These are phyloP conservation scores for Phania funesta DNA, from an alignment of 2,888 invertebrate species.

Conservation along the genomic window DNA sequence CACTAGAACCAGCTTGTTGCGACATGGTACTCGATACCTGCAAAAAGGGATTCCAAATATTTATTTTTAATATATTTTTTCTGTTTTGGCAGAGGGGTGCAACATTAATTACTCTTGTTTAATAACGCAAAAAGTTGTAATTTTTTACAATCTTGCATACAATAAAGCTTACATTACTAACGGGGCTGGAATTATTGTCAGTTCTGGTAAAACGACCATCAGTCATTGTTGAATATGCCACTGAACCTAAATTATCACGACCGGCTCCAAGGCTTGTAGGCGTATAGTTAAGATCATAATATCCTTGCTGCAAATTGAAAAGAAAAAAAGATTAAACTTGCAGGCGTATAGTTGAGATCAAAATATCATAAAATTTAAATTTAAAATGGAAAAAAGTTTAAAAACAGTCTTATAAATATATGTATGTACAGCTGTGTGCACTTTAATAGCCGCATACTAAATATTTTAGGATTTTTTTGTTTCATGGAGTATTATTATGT, in stretches of 20 bases:
- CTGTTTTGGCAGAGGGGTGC: not conserved
- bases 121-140: not conserved
- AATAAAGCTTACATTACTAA: slow-evolving; percentile 78
- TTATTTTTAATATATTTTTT: not conserved
- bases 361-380: not conserved
- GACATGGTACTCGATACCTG: slow-evolving; percentile 87
- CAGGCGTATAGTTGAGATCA: slow-evolving; percentile 88
- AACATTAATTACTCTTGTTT: not conserved
- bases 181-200: slow-evolving; percentile 89
- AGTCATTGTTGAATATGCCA: slow-evolving; percentile 86
- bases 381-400: not conserved
- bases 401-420: too few species aligned
- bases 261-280: slow-evolving; percentile 87
- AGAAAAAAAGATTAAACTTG: too few species aligned
- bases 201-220: slow-evolving; percentile 87
- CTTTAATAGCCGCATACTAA: too few species aligned
- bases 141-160: not conserved
- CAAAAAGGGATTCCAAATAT: not conserved
- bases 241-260: slow-evolving; percentile 84
- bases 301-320: slow-evolving; percentile 78
- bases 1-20: slow-evolving; percentile 83
- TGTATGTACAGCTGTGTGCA: too few species aligned
- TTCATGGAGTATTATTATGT: too few species aligned
- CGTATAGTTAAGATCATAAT: slow-evolving; percentile 88
- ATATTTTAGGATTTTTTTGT: too few species aligned